Conservation (phyloP, 2,113 vertebrate species). For the cat (Felis catus) region F.catus_Fca126_mat1.0 CM031428.1:5759001-5759500, state of each 20-base stretch:
- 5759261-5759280: fast-evolving
- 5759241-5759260: neutral
- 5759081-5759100: neutral
- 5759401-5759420: neutral
- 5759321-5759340: fast-evolving
- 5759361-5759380: neutral
- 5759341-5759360: neutral
- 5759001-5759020: constrained; percentile 47
- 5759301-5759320: neutral
- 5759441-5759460: neutral
- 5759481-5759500: neutral
- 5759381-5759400: neutral
- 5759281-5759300: neutral
- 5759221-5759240: neutral
- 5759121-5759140: fast-evolving
- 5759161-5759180: too few species aligned
- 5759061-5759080: neutral
- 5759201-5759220: neutral
- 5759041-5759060: constrained; percentile 47
- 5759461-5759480: too few species aligned
- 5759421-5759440: neutral
- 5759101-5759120: neutral
- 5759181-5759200: neutral
- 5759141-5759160: too few species aligned
- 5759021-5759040: constrained; percentile 30